Conservation (phyloP, 2,797 vertebrate species). For the Varecia variegata region DNA sequence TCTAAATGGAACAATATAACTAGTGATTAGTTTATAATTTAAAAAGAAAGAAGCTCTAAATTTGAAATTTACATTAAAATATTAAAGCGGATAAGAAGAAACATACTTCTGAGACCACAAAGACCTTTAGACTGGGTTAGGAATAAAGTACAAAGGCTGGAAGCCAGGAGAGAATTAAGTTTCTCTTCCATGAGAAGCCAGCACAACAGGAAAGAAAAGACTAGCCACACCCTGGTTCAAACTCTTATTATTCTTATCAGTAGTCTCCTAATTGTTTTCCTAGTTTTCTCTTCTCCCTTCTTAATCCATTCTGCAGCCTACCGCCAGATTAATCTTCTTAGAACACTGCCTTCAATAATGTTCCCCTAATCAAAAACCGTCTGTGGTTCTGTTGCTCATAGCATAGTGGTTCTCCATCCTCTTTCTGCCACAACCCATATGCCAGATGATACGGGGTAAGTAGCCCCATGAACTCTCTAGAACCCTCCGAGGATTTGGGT, state of each 20-base stretch:
- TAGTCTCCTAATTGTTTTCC: background rate
- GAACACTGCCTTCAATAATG: background rate
- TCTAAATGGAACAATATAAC: background rate
- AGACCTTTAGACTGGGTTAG: background rate
- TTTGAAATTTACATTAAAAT: conserved; percentile 33
- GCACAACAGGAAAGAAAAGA: background rate
- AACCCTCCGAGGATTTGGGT: background rate
- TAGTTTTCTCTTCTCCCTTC: background rate
- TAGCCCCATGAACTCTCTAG: background rate
- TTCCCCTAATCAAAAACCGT: background rate
- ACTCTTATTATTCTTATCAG: background rate
- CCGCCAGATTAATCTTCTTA: background rate
- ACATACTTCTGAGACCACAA: background rate
- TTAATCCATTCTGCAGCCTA: background rate
- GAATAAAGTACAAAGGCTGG: background rate
- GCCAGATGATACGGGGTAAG: background rate
- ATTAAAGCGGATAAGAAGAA: background rate
- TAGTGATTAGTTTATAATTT: background rate
- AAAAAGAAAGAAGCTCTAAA: background rate
- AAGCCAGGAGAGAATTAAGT: background rate
- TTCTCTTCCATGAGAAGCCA: background rate
- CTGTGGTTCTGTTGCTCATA: background rate
- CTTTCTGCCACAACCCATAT: background rate
- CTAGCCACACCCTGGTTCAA: background rate
- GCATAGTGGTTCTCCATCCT: background rate